Conservation (phyloP, 2,113 vertebrate species). For the Xenopus laevis region DNA sequence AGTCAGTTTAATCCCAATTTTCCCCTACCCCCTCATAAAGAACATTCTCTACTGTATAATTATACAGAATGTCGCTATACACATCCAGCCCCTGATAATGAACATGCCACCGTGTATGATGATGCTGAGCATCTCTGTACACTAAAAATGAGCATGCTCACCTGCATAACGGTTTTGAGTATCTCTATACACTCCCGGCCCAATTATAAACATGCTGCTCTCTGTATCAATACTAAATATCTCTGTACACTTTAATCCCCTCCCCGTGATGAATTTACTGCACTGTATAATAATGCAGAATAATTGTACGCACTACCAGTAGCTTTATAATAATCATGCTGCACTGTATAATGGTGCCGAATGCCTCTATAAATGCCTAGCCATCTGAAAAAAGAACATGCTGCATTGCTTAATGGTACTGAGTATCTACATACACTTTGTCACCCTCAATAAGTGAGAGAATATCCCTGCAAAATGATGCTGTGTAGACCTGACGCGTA, state of each 20-base stretch:
- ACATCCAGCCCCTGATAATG: conserved; percentile 35
- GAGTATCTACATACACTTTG: conserved; percentile 43
- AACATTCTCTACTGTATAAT: conserved; percentile 28
- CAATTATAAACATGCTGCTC: neutral
- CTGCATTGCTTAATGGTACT: conserved; percentile 33
- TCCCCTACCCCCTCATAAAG: conserved; percentile 24
- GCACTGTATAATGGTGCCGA: conserved; percentile 37
- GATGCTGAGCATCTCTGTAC: conserved; percentile 3
- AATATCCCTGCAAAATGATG: conserved; percentile 18
- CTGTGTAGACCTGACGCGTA: conserved; percentile 33
- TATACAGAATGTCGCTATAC: conserved; percentile 37
- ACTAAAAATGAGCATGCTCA: neutral
- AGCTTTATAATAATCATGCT: conserved; percentile 42
- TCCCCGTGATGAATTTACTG: conserved; percentile 16
- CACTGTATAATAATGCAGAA: conserved; percentile 37
- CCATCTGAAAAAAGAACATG: conserved; percentile 39
- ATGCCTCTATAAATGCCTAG: conserved; percentile 30
- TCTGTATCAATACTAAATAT: conserved; percentile 1
- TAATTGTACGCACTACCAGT: conserved; percentile 36
- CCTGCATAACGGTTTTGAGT: neutral
- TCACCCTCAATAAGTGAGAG: conserved; percentile 16
- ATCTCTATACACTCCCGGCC: conserved; percentile 5
- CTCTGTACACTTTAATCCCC: conserved; percentile 22
- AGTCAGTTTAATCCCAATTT: conserved; percentile 22
- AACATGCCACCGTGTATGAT: conserved; percentile 30